These are phyloP conservation scores for Protobothrops mucrosquamatus DNA, from an alignment of 2,113 vertebrate species.

Conservation along the genomic window DNA sequence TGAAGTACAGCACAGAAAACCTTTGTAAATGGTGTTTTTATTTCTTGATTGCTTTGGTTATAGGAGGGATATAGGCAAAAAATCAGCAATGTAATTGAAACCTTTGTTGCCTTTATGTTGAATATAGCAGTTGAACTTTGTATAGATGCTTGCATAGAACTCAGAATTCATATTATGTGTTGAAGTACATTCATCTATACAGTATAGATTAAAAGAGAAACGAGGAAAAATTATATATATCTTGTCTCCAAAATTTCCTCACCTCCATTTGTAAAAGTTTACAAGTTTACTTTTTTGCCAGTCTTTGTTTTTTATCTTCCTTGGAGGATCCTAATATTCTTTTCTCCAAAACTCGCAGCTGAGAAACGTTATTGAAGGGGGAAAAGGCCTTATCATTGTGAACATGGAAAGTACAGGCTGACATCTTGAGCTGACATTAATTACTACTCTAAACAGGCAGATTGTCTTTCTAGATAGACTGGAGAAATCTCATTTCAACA, in stretches of 20 bases:
- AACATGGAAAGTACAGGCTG: not conserved
- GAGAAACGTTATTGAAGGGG: not conserved
- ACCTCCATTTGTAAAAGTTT: not conserved
- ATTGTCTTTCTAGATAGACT: slow-evolving; percentile 21
- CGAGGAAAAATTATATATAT: not conserved
- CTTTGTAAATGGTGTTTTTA: not conserved
- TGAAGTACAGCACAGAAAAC: not conserved
- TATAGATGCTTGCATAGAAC: not conserved
- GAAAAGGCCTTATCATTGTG: not conserved
- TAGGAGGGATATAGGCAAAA: not conserved
- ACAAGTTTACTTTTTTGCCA: not conserved
- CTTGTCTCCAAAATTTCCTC: not conserved
- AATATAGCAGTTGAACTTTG: not conserved
- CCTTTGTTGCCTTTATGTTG: not conserved
- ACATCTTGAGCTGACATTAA: slow-evolving; percentile 3
- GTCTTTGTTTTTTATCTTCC: not conserved
- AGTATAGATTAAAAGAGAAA: not conserved
- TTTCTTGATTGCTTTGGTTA: not conserved
- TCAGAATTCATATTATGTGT: not conserved
- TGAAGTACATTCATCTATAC: not conserved
- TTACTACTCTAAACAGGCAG: not conserved
- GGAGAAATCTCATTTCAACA: not conserved
- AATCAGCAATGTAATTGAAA: not conserved
- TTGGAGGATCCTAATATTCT: not conserved
- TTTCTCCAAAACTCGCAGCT: not conserved